phyloP scores from a whole-genome alignment of 2,797 vertebrate species.

The Ctenochaetus hawaiiensis region DNA sequence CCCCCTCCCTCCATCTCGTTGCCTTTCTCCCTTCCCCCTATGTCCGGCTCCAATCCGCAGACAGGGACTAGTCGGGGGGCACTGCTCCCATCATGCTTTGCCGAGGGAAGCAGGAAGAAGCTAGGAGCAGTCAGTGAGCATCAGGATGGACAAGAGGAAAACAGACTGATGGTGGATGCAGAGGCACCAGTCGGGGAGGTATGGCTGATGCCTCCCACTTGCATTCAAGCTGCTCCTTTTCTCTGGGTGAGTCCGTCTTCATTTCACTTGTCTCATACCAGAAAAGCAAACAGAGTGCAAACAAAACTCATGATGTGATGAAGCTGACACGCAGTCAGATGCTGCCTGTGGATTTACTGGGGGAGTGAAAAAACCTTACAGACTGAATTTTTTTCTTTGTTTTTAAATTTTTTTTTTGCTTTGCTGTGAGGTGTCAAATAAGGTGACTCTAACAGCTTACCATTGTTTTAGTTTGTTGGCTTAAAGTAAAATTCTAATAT shows the following conservation, averaged over 20 bases:
- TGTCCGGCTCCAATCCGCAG: slow-evolving; percentile 20
- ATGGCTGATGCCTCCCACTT: slow-evolving; percentile 53
- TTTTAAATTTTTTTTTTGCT: not conserved
- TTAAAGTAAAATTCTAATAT: not conserved
- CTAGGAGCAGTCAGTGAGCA: slow-evolving; percentile 16
- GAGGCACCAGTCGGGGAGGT: slow-evolving; percentile 40
- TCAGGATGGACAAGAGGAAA: slow-evolving; percentile 31
- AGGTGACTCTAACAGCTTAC: not conserved
- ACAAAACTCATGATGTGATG: not conserved
- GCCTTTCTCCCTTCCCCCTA: slow-evolving; percentile 42
- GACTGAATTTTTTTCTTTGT: not conserved
- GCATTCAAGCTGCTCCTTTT: slow-evolving; percentile 39
- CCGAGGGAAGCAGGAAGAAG: slow-evolving; percentile 74
- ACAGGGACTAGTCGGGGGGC: slow-evolving; percentile 8
- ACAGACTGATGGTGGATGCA: slow-evolving; percentile 48
- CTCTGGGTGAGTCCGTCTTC: slow-evolving; percentile 67
- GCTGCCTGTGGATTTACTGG: slow-evolving; percentile 71
- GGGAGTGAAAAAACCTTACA: slow-evolving; percentile 47
- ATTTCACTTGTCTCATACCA: not conserved
- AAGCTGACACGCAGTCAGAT: slow-evolving; percentile 47
- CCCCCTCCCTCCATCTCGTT: slow-evolving; percentile 24
- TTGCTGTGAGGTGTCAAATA: not conserved
- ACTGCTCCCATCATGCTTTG: slow-evolving; percentile 80
- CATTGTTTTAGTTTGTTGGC: not conserved
- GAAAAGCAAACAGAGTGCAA: not conserved